Evolutionary conservation across 2,113 vertebrate genomes (phyloP), one percentile per base, ranked within the genome.

Genomic region (Tupaia tana): DNA sequence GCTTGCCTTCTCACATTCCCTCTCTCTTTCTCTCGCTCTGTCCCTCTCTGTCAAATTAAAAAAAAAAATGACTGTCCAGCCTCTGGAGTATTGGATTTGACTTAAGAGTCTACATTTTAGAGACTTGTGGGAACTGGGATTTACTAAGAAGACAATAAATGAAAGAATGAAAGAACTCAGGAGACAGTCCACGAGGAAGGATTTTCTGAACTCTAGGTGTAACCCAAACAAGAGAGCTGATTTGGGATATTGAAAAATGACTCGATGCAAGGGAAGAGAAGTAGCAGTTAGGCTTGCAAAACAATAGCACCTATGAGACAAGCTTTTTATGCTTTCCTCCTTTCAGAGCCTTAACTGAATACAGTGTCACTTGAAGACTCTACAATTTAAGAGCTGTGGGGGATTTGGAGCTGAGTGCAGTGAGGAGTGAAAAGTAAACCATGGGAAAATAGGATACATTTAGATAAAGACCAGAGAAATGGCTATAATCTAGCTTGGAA

Each of bases 361-460:
- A 25, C 15, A 56, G 63, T 95, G 54, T 80, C 93, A 89, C 0
- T 59, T 91, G 84, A 75, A 15, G n/a, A 73, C 73, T 90, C 85
- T 3, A 80, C 29, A 61, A 18, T 80, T 89, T 75, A 93, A 94
- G 66, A 96, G 74, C 79, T 91, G 27, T 81, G 66, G 74, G 90
- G 29, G 88, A 19, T 64, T 70, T 73, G 75, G 13, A 24, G n/a
- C 59, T 78, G 54, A 78, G n/a, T 59, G 71, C 29, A 67, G 29
- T 56, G 70, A 70, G 71, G 24, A 67, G 29, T 56, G 70, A 70
- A 84, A 59, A 87, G 75, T 91, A 66, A 70, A 89, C n/a, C 64
- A 66, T 9, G 83, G 59, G 71, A 86, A 74, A 84, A 81, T 84
- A 56, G 61, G 56, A 74, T 59, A 66, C 8, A 29, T 73, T 79